Evolutionary conservation across 2,113 vertebrate species (phyloP).

Genomic region (Siphamia tubifer): DNA sequence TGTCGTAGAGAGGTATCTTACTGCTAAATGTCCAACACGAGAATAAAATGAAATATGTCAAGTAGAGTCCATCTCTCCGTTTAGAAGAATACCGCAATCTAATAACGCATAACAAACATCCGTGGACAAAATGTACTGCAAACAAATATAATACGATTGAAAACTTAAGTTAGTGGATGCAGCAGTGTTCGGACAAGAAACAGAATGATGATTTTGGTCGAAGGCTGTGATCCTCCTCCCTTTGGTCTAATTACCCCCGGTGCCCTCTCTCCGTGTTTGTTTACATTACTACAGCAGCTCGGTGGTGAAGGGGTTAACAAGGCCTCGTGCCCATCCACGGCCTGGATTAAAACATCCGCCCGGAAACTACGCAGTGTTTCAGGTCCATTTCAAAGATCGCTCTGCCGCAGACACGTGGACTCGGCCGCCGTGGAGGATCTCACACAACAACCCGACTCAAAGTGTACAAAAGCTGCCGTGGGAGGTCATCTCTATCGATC

Average conservation of each 20-base stretch:
- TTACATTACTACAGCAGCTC: constrained; percentile 75
- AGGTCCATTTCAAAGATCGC: constrained; percentile 27
- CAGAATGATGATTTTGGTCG: constrained; percentile 29
- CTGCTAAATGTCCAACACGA: background rate
- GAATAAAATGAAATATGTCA: background rate
- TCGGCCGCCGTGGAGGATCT: background rate
- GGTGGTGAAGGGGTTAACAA: constrained; percentile 73
- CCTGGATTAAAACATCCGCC: constrained; percentile 64
- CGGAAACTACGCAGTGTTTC: constrained; percentile 54
- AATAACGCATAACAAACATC: constrained; percentile 39
- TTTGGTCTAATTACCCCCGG: constrained; percentile 77
- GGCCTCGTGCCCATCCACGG: constrained; percentile 77
- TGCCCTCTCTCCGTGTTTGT: constrained; percentile 78
- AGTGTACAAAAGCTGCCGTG: background rate
- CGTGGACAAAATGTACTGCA: constrained; percentile 57
- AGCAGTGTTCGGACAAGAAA: background rate
- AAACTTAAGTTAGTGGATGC: background rate
- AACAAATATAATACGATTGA: constrained; percentile 9
- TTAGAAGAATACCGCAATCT: constrained; percentile 57
- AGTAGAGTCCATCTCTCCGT: constrained; percentile 25
- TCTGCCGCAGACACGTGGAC: background rate
- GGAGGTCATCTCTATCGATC: constrained; percentile 22
- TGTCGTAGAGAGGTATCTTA: background rate
- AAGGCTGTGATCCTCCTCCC: constrained; percentile 35
- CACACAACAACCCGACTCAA: background rate